A percentile compares a stretch with the other conserved stretches of the same genome.
phyloP scores from a whole-genome alignment of 2,113 vertebrate species.

The rabbit (Oryctolagus cuniculus) region mOryCun1.1 NC_091440.1:21638001-21638500 shows the following conservation, averaged over 20 bases:
- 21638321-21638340: slow-evolving; percentile 36
- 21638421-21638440: background rate
- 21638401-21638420: background rate
- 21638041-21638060: slow-evolving; percentile 54
- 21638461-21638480: slow-evolving; percentile 53
- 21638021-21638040: slow-evolving; percentile 26
- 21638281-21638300: background rate
- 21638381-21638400: background rate
- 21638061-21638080: slow-evolving; percentile 77
- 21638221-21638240: background rate
- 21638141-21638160: background rate
- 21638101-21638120: slow-evolving; percentile 14
- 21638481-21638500: background rate
- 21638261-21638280: slow-evolving; percentile 27
- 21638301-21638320: slow-evolving; percentile 27
- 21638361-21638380: background rate
- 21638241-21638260: slow-evolving; percentile 22
- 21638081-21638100: slow-evolving; percentile 12
- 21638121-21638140: slow-evolving; percentile 3
- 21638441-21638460: slow-evolving; percentile 46
- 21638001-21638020: slow-evolving; percentile 66
- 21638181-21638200: background rate
- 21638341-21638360: background rate
- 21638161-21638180: background rate
- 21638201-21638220: background rate